Conservation (phyloP, 2,113 vertebrate species). For the Eudyptes chrysolophus region DNA sequence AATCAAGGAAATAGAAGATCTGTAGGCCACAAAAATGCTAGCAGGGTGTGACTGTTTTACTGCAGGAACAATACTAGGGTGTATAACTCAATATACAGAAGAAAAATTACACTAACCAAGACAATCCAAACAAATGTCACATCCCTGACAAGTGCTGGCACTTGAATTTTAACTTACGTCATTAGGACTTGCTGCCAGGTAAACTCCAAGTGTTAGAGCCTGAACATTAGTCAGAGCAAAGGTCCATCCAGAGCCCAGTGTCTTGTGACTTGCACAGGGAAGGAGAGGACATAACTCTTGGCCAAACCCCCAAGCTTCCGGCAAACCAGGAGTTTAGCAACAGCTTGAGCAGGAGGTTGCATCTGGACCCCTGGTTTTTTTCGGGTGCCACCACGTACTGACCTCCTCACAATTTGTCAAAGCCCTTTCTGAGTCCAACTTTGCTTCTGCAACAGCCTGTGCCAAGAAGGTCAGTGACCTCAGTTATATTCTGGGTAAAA, state of each 20-base stretch:
- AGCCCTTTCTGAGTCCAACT: background rate
- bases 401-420: background rate
- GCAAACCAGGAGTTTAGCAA: background rate
- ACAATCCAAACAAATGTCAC: background rate
- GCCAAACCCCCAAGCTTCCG: background rate
- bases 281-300: background rate
- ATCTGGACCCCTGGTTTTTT: background rate
- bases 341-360: background rate
- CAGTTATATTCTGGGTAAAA: background rate
- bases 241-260: background rate
- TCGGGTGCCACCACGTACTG: background rate
- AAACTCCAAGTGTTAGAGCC: background rate
- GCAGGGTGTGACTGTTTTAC: background rate
- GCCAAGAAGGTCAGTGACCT: background rate
- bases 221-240: conserved; percentile 13
- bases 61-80: background rate
- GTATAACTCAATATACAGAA: background rate
- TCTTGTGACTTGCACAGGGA: conserved; percentile 3
- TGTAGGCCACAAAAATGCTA: conserved; percentile 10
- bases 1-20: background rate
- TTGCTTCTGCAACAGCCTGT: background rate
- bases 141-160: background rate
- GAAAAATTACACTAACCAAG: background rate
- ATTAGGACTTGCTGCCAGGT: background rate
- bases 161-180: background rate